A percentile compares a stretch with the other conserved stretches of the same genome.
These are phyloP conservation scores for Leucozona laternaria DNA, from an alignment of 2,888 invertebrate species.

Conservation along the genomic window DNA sequence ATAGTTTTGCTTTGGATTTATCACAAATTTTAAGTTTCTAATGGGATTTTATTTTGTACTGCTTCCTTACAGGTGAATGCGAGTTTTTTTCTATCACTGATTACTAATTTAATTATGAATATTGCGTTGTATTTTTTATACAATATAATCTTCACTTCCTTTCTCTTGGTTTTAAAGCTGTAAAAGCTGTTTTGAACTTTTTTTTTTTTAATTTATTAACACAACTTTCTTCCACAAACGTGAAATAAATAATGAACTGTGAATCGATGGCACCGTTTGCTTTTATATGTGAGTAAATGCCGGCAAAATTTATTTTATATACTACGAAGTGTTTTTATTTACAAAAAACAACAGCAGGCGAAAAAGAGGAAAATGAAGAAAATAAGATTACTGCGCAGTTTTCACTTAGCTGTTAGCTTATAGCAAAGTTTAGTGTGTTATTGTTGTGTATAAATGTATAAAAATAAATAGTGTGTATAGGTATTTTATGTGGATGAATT, in stretches of 20 bases:
- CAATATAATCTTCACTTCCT: slow-evolving; percentile 18
- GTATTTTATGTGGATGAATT: background rate
- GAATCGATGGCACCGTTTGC: slow-evolving; percentile 37
- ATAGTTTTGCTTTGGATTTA: slow-evolving; percentile 22
- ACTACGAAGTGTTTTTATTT: slow-evolving; percentile 18
- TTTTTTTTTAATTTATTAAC: slow-evolving; percentile 2
- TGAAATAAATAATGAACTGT: slow-evolving; percentile 70
- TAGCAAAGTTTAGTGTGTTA: slow-evolving; percentile 1
- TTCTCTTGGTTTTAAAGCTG: slow-evolving; percentile 20
- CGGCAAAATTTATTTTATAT: slow-evolving; percentile 57
- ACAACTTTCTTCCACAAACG: slow-evolving; percentile 65
- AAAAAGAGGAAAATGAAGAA: slow-evolving; percentile 22
- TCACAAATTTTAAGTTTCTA: slow-evolving; percentile 45
- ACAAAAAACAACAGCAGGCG: slow-evolving; percentile 3
- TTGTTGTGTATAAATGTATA: slow-evolving; percentile 19
- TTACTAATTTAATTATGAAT: background rate
- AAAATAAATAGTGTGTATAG: slow-evolving; percentile 7
- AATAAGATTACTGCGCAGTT: slow-evolving; percentile 73
- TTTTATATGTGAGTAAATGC: slow-evolving; percentile 66
- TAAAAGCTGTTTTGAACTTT: slow-evolving; percentile 22
- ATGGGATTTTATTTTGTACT: background rate
- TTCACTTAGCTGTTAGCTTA: slow-evolving; percentile 63
- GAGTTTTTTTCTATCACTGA: slow-evolving; percentile 1
- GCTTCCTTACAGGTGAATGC: background rate
- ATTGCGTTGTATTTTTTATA: background rate